Base-by-base conservation (phyloP, 2,888 invertebrate species). In the Eupithecia tripunctaria region DNA sequence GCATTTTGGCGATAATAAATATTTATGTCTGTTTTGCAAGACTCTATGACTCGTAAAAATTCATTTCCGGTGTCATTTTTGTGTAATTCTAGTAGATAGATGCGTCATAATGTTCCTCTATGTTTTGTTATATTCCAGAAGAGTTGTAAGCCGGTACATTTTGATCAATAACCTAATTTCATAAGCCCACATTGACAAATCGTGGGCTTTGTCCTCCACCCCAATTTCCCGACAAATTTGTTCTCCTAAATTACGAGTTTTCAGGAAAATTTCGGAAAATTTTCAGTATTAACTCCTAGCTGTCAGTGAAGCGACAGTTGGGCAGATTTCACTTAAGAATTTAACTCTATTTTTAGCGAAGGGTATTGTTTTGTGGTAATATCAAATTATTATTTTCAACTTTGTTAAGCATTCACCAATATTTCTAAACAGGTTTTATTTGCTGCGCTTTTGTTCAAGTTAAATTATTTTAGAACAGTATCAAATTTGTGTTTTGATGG, bases 91-190 rank as follows among this genome's bases (percentile, higher is more conserved):
- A 51, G 56, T 25, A 25, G 12, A 25, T 25, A 25, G 12, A 25
- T 56, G 4, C 47, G 47, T 10, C 8, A 21, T 10, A 51, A 51
- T 51, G 21, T 21, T 51, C 21, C 10, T 8, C 12, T 51, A 25
- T 56, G 5, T 56, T 56, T 25, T 14, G 25, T 18, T 32, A 63
- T 68, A 74, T 68, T 67, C 62, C 29, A 27, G 67, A 59, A 71
- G 67, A 71, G 71, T 70, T 63, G 59, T 56, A 69, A 12, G 25
- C 59, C 41, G 62, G 67, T 64, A 75, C 29, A 75, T 72, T 75
- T 72, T 74, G 76, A 77, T 78, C 78, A 77, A 80, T 80, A 75
- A 77, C 76, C 76, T 78, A 76, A 80, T 80, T 80, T 79, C 75
- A 72, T 80, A 79, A 79, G 75, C 78, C 78, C 65, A 66, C 78